These are phyloP conservation scores for Leptobrachium ailaonicum DNA, from an alignment of 2,113 vertebrate genomes.

Conservation along the genomic window DNA sequence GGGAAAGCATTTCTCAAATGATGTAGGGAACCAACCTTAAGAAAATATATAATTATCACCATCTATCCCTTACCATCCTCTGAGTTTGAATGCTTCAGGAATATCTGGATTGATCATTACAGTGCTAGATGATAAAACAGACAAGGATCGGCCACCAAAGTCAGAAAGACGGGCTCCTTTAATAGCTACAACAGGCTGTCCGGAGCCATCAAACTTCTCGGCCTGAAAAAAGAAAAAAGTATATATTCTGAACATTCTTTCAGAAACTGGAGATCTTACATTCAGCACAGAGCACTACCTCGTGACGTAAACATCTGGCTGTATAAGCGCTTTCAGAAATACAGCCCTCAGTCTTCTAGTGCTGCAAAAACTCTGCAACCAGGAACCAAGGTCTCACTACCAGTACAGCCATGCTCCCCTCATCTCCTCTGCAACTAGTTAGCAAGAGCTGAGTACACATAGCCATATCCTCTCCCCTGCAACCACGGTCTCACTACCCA, in stretches of 20 bases:
- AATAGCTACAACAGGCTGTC: constrained; percentile 89
- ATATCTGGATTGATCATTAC: constrained; percentile 92
- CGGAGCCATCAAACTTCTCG: constrained; percentile 89
- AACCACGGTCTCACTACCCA: too few relatives aligned
- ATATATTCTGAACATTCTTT: neutral
- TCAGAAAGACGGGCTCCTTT: constrained; percentile 93
- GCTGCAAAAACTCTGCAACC: too few relatives aligned
- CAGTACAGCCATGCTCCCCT: too few relatives aligned
- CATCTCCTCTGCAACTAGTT: too few relatives aligned
- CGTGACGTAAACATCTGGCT: neutral
- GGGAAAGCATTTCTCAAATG: neutral
- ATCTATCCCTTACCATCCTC: constrained; percentile 83
- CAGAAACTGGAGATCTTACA: neutral
- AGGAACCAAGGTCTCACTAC: too few relatives aligned
- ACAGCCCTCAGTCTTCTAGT: too few relatives aligned
- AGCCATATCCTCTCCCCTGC: too few relatives aligned
- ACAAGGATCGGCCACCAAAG: constrained; percentile 92
- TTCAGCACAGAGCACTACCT: too few relatives aligned
- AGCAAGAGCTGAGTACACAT: too few relatives aligned
- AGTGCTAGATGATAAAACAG: constrained; percentile 86
- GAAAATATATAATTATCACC: too few relatives aligned
- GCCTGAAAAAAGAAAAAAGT: constrained; percentile 70
- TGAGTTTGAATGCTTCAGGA: constrained; percentile 90
- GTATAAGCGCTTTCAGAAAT: too few relatives aligned
- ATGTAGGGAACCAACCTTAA: neutral